These are phyloP conservation scores for Biston stratarius DNA, from an alignment of 2,888 invertebrate genomes.

Conservation along the genomic window DNA sequence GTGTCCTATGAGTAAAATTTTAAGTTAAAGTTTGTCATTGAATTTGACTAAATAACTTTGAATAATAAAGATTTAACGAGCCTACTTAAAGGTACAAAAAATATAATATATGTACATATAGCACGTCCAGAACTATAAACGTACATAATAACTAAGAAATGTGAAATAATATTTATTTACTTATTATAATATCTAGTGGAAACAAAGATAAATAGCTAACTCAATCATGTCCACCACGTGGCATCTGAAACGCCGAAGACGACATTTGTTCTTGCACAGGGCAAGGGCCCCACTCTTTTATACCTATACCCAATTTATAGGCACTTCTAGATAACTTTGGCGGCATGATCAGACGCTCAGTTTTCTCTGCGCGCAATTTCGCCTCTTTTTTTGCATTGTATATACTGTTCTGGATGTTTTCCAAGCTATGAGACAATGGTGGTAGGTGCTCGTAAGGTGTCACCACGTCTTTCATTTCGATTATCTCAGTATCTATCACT, in stretches of 20 bases:
- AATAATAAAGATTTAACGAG: too few relatives aligned
- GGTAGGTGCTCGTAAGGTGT: constrained; percentile 56
- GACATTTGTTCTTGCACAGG: background rate
- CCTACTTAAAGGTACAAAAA: too few relatives aligned
- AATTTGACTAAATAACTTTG: too few relatives aligned
- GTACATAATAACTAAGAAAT: too few relatives aligned
- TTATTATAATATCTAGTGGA: background rate
- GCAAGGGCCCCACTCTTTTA: background rate
- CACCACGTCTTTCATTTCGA: constrained; percentile 51
- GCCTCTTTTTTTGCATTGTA: background rate
- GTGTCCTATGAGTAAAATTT: too few relatives aligned
- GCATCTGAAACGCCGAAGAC: background rate
- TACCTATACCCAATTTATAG: constrained; percentile 3
- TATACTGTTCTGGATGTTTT: constrained; percentile 45
- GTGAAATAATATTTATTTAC: too few relatives aligned
- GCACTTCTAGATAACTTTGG: constrained; percentile 8
- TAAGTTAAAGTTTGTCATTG: too few relatives aligned
- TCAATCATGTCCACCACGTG: background rate
- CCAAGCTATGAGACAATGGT: constrained; percentile 48
- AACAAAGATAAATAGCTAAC: background rate
- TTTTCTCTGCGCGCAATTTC: background rate
- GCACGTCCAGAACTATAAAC: too few relatives aligned
- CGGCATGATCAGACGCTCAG: constrained; percentile 27
- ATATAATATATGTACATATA: too few relatives aligned
- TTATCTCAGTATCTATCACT: constrained; percentile 63